These are phyloP conservation scores for Hassar affinis DNA, from an alignment of 2,113 vertebrate genomes.

Conservation along the genomic window DNA sequence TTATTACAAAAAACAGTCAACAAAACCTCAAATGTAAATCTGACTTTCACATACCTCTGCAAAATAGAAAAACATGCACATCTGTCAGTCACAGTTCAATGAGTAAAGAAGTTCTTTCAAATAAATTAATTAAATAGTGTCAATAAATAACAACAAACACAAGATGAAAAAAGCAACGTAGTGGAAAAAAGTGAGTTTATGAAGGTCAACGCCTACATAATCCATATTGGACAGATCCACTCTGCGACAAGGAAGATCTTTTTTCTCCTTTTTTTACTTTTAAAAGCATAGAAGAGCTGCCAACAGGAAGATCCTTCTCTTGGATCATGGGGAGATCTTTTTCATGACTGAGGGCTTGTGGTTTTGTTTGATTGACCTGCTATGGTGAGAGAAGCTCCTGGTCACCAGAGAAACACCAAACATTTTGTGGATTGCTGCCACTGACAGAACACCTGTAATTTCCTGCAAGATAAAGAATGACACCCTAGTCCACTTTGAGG, in stretches of 20 bases:
- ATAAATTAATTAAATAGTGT: neutral
- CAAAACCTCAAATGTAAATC: neutral
- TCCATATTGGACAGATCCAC: neutral
- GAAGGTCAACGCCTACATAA: neutral
- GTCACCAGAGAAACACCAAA: neutral
- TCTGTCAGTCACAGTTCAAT: conserved; percentile 43
- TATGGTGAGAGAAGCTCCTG: conserved; percentile 11
- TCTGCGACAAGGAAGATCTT: neutral
- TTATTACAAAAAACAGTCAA: neutral
- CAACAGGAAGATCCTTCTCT: conserved; percentile 62
- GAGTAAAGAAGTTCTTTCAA: neutral
- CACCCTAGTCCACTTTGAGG: conserved; percentile 32
- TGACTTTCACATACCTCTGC: conserved; percentile 63
- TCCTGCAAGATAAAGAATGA: neutral
- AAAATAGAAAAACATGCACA: conserved; percentile 55
- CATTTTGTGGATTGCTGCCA: neutral
- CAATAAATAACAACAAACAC: neutral
- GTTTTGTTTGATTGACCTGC: neutral
- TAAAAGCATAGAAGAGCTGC: conserved; percentile 64
- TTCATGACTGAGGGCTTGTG: neutral
- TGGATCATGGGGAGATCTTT: conserved; percentile 7
- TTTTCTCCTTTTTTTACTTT: neutral
- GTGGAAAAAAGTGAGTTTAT: neutral
- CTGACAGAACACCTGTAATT: neutral
- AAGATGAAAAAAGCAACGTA: neutral